Evolutionary conservation across 2,113 vertebrate genomes (phyloP).

Genomic region (Ovibos moschatus): DNA sequence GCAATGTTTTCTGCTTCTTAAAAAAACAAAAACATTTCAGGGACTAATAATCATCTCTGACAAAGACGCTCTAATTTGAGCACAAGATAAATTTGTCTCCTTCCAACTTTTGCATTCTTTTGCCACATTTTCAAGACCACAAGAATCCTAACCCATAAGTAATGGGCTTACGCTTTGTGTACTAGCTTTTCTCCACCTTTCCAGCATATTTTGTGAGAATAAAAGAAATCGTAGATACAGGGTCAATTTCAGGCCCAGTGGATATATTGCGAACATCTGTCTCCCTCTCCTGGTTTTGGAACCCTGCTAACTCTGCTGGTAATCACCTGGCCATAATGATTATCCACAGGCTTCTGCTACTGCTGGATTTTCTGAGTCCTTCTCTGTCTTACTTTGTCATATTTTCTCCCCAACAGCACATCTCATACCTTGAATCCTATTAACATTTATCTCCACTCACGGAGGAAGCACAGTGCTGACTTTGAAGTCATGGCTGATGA

Average conservation of each 20-base stretch:
- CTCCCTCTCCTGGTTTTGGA: not conserved
- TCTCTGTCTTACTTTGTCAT: not conserved
- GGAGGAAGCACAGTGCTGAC: not conserved
- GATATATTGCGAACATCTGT: not conserved
- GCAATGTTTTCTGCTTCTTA: not conserved
- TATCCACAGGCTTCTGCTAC: not conserved
- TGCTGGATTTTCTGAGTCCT: not conserved
- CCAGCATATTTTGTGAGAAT: not conserved
- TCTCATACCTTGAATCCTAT: not conserved
- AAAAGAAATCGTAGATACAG: not conserved
- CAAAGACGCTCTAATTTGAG: constrained; percentile 32
- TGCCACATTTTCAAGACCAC: not conserved
- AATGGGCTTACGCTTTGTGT: not conserved
- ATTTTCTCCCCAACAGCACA: not conserved
- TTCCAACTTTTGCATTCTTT: not conserved
- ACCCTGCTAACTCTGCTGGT: not conserved
- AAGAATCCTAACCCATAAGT: not conserved
- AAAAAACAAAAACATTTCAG: not conserved
- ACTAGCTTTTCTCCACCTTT: not conserved
- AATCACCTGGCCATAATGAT: not conserved
- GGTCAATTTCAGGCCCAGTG: not conserved
- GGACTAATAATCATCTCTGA: constrained; percentile 5
- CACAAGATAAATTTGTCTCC: not conserved
- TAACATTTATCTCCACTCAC: not conserved
- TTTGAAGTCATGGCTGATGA: not conserved